Conservation (phyloP, 2,888 invertebrate genomes). For the Eustalomyia histrio region DNA sequence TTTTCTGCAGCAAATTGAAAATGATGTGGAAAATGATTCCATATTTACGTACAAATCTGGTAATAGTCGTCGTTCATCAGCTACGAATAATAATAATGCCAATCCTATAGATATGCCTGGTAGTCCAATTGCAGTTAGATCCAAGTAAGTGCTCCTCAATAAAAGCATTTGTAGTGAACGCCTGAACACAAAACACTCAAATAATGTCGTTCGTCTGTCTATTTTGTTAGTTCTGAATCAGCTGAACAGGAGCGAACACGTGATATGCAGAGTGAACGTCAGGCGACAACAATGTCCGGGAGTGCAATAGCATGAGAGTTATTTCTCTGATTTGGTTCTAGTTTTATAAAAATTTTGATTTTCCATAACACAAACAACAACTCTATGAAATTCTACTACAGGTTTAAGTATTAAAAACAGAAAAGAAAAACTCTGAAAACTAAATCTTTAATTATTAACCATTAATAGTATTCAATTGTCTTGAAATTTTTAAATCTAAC, state of each 20-base stretch:
- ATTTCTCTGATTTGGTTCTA: conserved; percentile 81
- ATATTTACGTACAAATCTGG: conserved; percentile 79
- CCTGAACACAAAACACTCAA: conserved; percentile 33
- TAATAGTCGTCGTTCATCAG: conserved; percentile 78
- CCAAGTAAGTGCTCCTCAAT: conserved; percentile 74
- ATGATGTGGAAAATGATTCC: conserved; percentile 78
- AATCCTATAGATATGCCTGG: conserved; percentile 76
- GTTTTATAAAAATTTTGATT: conserved; percentile 69
- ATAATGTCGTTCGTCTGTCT: conserved; percentile 58
- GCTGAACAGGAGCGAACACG: conserved; percentile 79
- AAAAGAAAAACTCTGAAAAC: background rate
- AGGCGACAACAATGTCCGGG: conserved; percentile 80
- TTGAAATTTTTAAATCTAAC: conserved; percentile 32
- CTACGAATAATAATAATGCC: conserved; percentile 79
- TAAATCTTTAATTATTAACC: conserved; percentile 41
- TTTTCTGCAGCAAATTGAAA: conserved; percentile 75
- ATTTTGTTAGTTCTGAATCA: conserved; percentile 76
- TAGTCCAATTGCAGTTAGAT: conserved; percentile 79
- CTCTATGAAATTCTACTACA: conserved; percentile 39
- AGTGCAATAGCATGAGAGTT: conserved; percentile 81
- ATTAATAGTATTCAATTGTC: conserved; percentile 50
- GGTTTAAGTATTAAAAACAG: conserved; percentile 34
- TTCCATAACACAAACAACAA: conserved; percentile 53
- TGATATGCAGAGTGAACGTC: conserved; percentile 78
- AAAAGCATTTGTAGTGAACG: conserved; percentile 40